Evolutionary conservation across 2,797 vertebrate genomes (phyloP).

Genomic region (Merluccius polli): DNA sequence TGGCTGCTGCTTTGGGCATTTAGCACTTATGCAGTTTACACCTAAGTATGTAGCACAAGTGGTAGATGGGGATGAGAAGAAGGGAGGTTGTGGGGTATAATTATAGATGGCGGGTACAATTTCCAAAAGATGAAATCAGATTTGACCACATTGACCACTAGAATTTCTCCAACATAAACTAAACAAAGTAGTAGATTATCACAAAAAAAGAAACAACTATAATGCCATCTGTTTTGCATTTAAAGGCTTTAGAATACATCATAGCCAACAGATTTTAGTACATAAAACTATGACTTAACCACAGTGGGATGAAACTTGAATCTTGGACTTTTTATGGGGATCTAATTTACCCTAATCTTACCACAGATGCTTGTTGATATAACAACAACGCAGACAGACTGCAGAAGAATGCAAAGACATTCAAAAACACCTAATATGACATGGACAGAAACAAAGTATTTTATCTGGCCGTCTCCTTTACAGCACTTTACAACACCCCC

Average conservation of each 20-base stretch:
- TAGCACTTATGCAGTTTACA: not conserved
- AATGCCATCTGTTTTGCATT: not conserved
- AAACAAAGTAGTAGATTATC: no score
- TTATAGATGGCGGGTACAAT: not conserved
- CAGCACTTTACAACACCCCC: not conserved
- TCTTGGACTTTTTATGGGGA: not conserved
- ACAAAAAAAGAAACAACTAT: not conserved
- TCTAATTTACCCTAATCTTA: not conserved
- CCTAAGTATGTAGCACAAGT: not conserved
- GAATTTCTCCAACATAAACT: not conserved
- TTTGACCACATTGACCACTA: not conserved
- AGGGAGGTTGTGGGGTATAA: not conserved
- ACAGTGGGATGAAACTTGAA: not conserved
- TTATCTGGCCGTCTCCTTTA: not conserved
- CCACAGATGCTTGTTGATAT: no score
- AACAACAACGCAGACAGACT: no score
- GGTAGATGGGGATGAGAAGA: no score
- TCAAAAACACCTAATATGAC: no score
- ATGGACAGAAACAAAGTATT: no score
- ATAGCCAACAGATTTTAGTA: not conserved
- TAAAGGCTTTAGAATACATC: not conserved
- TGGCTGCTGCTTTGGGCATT: not conserved
- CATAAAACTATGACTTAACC: not conserved
- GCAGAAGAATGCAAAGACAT: no score
- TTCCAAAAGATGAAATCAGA: not conserved